Percentiles rank a stretch among this genome's conserved stretches.
Evolutionary conservation across 2,797 vertebrate species (phyloP).

Genomic region (Macropodus opercularis): DNA sequence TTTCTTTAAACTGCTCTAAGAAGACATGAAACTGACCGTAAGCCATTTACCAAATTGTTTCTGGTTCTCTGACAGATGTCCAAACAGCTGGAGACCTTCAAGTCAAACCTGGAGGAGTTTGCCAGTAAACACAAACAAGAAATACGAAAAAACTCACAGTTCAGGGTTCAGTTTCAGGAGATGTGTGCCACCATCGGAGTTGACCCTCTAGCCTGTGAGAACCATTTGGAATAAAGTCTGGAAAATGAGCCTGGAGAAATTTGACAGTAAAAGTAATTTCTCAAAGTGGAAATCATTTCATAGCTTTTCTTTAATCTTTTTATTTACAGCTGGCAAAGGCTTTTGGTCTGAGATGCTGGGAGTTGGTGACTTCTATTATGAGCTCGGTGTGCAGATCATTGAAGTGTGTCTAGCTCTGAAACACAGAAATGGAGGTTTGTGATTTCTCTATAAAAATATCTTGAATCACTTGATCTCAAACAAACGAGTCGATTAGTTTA

Average conservation of each 20-base stretch:
- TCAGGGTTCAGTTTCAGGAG: slow-evolving; percentile 97
- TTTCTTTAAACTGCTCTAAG: neutral
- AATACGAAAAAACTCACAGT: slow-evolving; percentile 91
- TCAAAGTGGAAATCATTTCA: neutral
- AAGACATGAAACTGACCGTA: neutral
- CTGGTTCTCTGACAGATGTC: slow-evolving; percentile 87
- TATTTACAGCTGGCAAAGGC: slow-evolving; percentile 91
- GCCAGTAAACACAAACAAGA: slow-evolving; percentile 99
- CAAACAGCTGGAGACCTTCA: slow-evolving; percentile 95
- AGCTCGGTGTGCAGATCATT: slow-evolving; percentile 96
- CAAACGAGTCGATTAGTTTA: too few relatives aligned
- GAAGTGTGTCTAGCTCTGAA: slow-evolving; percentile 96
- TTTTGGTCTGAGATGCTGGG: slow-evolving; percentile 99
- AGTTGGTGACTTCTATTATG: slow-evolving; percentile 98
- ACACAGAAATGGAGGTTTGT: slow-evolving; percentile 94
- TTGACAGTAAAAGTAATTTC: too few relatives aligned
- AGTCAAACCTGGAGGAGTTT: slow-evolving; percentile 94
- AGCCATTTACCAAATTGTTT: neutral
- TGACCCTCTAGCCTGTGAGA: slow-evolving; percentile 94
- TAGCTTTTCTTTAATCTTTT: neutral
- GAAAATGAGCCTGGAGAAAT: too few relatives aligned
- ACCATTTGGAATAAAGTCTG: neutral
- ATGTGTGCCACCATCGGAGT: slow-evolving; percentile 98
- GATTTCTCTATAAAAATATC: neutral
- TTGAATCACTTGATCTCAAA: neutral